These are phyloP conservation scores for Pangasius sanitwongsei DNA, from an alignment of 2,797 vertebrate genomes.

Conservation along the genomic window DNA sequence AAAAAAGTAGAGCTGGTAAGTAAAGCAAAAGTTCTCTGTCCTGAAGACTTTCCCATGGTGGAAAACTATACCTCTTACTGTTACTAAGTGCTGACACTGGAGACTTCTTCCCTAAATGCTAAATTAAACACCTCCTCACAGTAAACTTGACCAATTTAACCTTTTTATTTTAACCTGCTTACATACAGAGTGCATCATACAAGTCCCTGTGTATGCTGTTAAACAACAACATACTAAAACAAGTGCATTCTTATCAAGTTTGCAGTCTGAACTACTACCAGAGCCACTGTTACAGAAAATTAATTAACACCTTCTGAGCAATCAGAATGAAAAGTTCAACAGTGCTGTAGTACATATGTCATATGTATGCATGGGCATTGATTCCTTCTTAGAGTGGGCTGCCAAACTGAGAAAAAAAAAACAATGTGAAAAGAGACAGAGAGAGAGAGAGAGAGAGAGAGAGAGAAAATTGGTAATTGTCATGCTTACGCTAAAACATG, in stretches of 20 bases:
- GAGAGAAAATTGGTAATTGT: conserved; percentile 70
- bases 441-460: neutral
- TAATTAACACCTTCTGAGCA: neutral
- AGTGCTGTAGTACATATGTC: neutral
- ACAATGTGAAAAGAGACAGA: too few relatives aligned
- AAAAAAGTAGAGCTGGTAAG: neutral
- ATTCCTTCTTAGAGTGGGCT: neutral
- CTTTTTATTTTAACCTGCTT: neutral
- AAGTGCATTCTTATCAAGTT: neutral
- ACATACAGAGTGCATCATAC: neutral
- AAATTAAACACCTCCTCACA: neutral
- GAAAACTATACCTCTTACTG: neutral
- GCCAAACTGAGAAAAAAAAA: neutral
- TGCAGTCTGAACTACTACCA: neutral
- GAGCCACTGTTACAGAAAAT: neutral
- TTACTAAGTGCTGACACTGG: neutral
- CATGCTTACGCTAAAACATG: conserved; percentile 72
- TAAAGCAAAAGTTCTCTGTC: too few relatives aligned
- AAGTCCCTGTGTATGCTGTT: neutral
- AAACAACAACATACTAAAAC: neutral
- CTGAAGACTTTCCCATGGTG: neutral
- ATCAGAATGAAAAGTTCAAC: neutral
- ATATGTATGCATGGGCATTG: neutral
- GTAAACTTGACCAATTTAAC: neutral
- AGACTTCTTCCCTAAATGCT: neutral